Conservation (phyloP, 2,888 invertebrate genomes). For the Orthosia cruda region DNA sequence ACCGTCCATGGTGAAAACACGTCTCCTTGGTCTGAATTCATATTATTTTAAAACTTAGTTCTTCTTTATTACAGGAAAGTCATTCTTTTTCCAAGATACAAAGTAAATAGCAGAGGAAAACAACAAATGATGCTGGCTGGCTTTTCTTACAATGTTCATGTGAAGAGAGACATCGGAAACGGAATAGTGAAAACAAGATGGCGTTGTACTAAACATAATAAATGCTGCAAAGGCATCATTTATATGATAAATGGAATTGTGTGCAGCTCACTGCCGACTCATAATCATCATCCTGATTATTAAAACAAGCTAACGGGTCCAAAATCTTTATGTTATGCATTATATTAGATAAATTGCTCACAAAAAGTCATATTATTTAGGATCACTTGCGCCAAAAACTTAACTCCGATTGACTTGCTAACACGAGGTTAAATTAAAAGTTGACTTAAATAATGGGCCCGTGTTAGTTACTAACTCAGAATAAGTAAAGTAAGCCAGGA, state of each 20-base stretch:
- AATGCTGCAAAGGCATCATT: slow-evolving; percentile 47
- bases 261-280: slow-evolving; percentile 16
- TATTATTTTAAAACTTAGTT: neutral
- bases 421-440: too few relatives aligned
- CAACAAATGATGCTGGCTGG: slow-evolving; percentile 48
- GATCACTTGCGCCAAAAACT: too few relatives aligned
- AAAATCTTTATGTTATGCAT: neutral
- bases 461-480: too few relatives aligned
- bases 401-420: too few relatives aligned
- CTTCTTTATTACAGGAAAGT: slow-evolving; percentile 39
- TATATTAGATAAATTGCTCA: neutral
- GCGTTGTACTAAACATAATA: slow-evolving; percentile 57
- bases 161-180: neutral
- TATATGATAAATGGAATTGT: slow-evolving; percentile 35
- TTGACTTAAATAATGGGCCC: too few relatives aligned
- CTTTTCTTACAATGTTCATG: slow-evolving; percentile 55
- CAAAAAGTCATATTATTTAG: neutral
- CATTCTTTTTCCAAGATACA: slow-evolving; percentile 17
- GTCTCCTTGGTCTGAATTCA: neutral
- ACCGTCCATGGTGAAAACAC: too few relatives aligned
- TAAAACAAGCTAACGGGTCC: neutral
- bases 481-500: too few relatives aligned
- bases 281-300: slow-evolving; percentile 49
- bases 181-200: slow-evolving; percentile 57
- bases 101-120: slow-evolving; percentile 51